Conservation (phyloP, 2,888 invertebrate species). For the Abrostola triplasia region DNA sequence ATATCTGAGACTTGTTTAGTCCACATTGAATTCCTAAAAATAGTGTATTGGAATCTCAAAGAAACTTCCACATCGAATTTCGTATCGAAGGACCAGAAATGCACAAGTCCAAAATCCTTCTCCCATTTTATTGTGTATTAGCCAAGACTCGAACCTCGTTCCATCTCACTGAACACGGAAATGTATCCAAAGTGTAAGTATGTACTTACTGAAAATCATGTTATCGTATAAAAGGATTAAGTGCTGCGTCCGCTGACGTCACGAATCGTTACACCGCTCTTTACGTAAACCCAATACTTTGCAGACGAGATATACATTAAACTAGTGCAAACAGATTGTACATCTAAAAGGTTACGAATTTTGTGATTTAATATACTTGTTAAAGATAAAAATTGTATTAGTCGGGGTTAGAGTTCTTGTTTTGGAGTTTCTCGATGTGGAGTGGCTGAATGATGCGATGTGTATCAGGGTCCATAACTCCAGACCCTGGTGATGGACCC, state of each 20-base stretch:
- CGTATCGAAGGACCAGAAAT: no score
- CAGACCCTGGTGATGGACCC: no score
- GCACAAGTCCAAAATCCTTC: not conserved
- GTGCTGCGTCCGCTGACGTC: conserved; percentile 41
- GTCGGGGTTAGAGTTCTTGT: no score
- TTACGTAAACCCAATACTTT: conserved; percentile 29
- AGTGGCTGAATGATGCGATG: no score
- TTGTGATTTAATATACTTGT: not conserved
- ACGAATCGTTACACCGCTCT: conserved; percentile 48
- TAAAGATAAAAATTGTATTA: no score
- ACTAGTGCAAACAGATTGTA: conserved; percentile 5
- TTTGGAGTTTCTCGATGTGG: no score
- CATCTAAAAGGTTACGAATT: not conserved
- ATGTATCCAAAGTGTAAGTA: conserved; percentile 18
- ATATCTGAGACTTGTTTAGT: no score
- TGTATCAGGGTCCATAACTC: no score
- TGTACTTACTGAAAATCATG: conserved; percentile 36
- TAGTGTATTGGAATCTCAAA: no score
- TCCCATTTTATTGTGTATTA: conserved; percentile 3
- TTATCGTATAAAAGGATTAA: conserved; percentile 45
- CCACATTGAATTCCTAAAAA: no score
- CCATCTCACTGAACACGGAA: conserved; percentile 28
- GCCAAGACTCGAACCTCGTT: conserved; percentile 10
- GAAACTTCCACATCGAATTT: no score
- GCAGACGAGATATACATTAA: conserved; percentile 15